Percentiles rank a stretch among this genome's conserved stretches.
phyloP scores from a whole-genome alignment of 2,797 vertebrate species.

The Anisognathus igniventris region DNA sequence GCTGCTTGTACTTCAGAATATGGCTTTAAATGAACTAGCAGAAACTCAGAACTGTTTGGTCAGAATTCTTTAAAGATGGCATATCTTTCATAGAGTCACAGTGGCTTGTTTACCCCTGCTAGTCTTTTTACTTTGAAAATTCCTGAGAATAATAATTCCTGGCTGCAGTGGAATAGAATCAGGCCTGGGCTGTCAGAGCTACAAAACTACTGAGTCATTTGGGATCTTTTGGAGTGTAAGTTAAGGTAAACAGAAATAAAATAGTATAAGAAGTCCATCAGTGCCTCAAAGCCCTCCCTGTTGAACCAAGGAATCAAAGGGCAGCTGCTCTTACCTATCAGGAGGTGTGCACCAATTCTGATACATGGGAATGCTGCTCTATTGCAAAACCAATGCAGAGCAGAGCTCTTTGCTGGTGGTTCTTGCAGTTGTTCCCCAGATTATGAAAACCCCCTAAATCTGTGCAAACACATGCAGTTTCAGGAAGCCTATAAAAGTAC shows the following conservation, averaged over 20 bases:
- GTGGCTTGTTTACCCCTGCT: no score
- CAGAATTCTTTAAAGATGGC: not conserved
- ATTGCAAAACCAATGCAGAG: not conserved
- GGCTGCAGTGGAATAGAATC: not conserved
- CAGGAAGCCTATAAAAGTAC: slow-evolving; percentile 21
- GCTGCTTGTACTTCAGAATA: not conserved
- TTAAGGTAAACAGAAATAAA: not conserved
- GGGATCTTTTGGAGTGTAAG: not conserved
- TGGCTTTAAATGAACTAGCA: not conserved
- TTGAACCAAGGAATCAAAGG: not conserved
- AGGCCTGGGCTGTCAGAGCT: not conserved
- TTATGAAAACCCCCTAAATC: not conserved
- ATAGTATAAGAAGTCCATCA: not conserved
- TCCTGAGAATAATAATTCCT: not conserved
- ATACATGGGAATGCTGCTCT: not conserved
- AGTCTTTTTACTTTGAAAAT: not conserved
- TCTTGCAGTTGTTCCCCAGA: not conserved
- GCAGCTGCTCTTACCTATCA: not conserved
- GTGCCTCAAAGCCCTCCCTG: not conserved
- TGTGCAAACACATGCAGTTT: not conserved
- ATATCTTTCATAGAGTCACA: not conserved
- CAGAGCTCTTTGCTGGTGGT: not conserved
- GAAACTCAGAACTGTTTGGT: not conserved
- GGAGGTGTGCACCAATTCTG: not conserved
- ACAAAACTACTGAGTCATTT: not conserved